Percentiles rank a stretch among this genome's conserved stretches.
These are phyloP conservation scores for Ailuropoda melanoleuca DNA, from an alignment of 2,113 vertebrate genomes.

Conservation along the genomic window DNA sequence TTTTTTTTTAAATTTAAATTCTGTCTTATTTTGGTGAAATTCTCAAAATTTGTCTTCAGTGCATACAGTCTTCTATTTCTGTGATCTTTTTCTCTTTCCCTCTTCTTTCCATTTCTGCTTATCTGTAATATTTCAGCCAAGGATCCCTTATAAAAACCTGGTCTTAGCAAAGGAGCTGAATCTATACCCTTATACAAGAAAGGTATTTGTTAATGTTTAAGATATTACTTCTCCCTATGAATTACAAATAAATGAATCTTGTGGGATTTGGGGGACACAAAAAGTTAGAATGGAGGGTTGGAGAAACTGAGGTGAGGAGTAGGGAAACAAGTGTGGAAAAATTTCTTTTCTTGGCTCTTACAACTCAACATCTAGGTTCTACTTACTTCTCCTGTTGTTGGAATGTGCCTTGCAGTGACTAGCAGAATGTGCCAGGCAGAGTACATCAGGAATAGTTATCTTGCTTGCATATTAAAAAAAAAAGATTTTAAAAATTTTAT, in stretches of 20 bases:
- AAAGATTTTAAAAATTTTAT: neutral
- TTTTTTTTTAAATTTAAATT: neutral
- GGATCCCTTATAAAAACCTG: neutral
- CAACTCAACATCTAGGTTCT: neutral
- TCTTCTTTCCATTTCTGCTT: neutral
- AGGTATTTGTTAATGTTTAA: neutral
- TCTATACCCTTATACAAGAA: neutral
- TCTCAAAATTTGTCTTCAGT: neutral
- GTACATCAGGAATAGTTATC: neutral
- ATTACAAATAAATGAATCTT: neutral
- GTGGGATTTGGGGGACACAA: neutral
- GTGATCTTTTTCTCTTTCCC: neutral
- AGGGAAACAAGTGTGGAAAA: neutral
- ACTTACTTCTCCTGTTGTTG: neutral
- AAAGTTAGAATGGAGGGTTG: neutral
- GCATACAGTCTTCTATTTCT: neutral
- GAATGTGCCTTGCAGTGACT: neutral
- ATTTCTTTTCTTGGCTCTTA: neutral
- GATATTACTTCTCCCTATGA: slow-evolving; percentile 9
- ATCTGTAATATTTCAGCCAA: neutral
- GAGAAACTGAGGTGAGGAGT: neutral
- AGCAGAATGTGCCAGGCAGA: neutral
- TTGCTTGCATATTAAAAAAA: neutral
- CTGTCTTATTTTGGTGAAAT: neutral
- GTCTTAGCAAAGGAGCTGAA: neutral